Conservation (phyloP, 2,797 vertebrate genomes). For the Phrynocephalus guinanensis region DNA sequence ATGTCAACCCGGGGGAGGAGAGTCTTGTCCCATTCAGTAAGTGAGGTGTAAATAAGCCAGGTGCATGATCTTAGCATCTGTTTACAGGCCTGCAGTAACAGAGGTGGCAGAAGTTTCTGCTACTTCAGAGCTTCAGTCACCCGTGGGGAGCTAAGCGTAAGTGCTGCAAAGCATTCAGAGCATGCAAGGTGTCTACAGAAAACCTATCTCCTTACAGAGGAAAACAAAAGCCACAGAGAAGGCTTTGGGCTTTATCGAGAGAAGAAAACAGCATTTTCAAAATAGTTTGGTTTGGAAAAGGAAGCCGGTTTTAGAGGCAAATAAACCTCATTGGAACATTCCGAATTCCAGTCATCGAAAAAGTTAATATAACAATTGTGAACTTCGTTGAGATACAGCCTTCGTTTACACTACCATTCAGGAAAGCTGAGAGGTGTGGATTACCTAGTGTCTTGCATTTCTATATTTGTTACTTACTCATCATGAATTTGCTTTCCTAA, state of each 20-base stretch:
- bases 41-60: slow-evolving; percentile 8
- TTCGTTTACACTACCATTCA: slow-evolving; percentile 49
- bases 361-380: slow-evolving; percentile 35
- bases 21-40: background rate
- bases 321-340: slow-evolving; percentile 40
- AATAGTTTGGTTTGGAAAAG: slow-evolving; percentile 39
- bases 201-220: slow-evolving; percentile 24
- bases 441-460: background rate
- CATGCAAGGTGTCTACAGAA: slow-evolving; percentile 17
- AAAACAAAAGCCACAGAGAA: slow-evolving; percentile 17
- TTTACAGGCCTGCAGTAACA: background rate
- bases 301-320: slow-evolving; percentile 27
- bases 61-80: background rate
- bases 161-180: slow-evolving; percentile 5
- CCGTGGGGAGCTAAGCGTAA: background rate
- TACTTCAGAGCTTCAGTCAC: slow-evolving; percentile 40
- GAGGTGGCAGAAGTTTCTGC: background rate
- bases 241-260: background rate
- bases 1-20: background rate
- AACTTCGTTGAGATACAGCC: slow-evolving; percentile 66
- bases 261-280: slow-evolving; percentile 37
- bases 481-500: background rate
- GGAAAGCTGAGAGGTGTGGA: background rate
- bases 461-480: background rate
- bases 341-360: slow-evolving; percentile 21